These are phyloP conservation scores for Tetropium fuscum DNA, from an alignment of 2,888 invertebrate species.

Conservation along the genomic window DNA sequence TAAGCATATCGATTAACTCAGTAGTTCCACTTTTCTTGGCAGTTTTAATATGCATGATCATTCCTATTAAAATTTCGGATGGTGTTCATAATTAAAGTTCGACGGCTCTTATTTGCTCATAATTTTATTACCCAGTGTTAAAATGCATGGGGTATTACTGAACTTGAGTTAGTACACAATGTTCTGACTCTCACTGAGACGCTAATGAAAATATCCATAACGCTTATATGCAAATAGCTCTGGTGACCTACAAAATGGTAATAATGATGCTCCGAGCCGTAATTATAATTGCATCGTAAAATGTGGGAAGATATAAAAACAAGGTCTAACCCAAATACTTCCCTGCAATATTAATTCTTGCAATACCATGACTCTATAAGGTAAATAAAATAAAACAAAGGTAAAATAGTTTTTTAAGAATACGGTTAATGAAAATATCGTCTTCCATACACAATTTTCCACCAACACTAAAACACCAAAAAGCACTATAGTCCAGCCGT, in stretches of 20 bases:
- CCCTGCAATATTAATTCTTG: no score
- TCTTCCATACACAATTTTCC: no score
- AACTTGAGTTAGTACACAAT: slow-evolving; percentile 20
- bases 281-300: slow-evolving; percentile 22
- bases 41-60: slow-evolving; percentile 25
- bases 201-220: slow-evolving; percentile 22
- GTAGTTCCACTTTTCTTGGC: no score
- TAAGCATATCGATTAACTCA: no score
- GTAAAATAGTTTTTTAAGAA: no score
- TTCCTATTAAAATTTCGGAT: slow-evolving; percentile 36
- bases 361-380: no score
- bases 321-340: no score
- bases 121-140: slow-evolving; percentile 36
- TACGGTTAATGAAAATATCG: no score
- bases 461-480: no score
- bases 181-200: slow-evolving; percentile 9
- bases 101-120: slow-evolving; percentile 33
- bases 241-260: slow-evolving; percentile 26
- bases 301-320: slow-evolving; percentile 6
- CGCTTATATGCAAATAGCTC: slow-evolving; percentile 26
- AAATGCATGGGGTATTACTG: slow-evolving; percentile 31
- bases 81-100: slow-evolving; percentile 38
- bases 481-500: no score
- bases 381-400: no score
- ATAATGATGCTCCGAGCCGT: slow-evolving; percentile 24